Conservation (phyloP, 2,797 vertebrate genomes). For the Paguma larvata region DNA sequence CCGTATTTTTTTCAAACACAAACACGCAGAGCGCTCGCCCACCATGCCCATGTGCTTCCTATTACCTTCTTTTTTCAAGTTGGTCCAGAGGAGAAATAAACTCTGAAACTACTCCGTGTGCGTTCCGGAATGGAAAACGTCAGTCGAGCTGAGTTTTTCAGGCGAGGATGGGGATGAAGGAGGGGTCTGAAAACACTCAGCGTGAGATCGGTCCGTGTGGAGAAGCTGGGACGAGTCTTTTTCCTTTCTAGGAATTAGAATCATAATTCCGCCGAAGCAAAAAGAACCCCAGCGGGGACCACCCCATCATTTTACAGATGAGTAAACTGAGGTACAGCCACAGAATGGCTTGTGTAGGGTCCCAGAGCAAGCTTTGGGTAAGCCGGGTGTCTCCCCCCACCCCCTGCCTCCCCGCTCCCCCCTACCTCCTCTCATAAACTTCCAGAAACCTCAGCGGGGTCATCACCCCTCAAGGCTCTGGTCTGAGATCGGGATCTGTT, state of each 20-base stretch:
- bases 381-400: background rate
- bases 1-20: conserved; percentile 61
- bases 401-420: too few relatives aligned
- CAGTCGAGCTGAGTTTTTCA: background rate
- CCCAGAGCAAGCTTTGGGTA: background rate
- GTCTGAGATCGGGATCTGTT: background rate
- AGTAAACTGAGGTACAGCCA: background rate
- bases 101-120: background rate
- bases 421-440: background rate
- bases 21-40: conserved; percentile 57
- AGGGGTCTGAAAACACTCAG: background rate
- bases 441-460: conserved; percentile 17
- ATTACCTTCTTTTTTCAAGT: conserved; percentile 69
- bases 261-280: background rate
- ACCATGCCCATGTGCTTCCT: conserved; percentile 72
- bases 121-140: background rate
- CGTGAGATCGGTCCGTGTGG: background rate
- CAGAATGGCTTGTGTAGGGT: background rate
- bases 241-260: background rate
- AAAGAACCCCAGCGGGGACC: background rate
- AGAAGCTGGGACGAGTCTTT: conserved; percentile 13
- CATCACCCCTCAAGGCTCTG: background rate
- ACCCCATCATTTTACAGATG: background rate
- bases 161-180: background rate
- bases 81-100: conserved; percentile 77